Conservation (phyloP, 2,113 vertebrate genomes). For the Notothenia rossii region DNA sequence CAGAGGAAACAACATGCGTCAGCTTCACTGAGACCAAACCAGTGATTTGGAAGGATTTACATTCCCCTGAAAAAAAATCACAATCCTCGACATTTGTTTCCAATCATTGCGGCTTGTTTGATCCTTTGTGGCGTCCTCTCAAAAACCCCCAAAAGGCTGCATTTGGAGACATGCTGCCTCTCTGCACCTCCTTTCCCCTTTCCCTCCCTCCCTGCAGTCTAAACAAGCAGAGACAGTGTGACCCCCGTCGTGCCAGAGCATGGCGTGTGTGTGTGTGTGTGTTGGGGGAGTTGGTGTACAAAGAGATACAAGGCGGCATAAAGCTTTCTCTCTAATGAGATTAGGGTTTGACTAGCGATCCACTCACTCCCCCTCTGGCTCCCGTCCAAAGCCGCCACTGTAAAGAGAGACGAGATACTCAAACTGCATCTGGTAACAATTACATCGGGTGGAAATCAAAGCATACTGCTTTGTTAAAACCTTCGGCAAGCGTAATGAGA, state of each 20-base stretch:
- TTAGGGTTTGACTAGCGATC: slow-evolving; percentile 80
- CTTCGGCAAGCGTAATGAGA: slow-evolving; percentile 76
- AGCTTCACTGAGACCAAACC: slow-evolving; percentile 18
- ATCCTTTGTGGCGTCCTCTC: slow-evolving; percentile 53
- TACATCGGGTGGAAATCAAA: slow-evolving; percentile 80
- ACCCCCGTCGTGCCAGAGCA: slow-evolving; percentile 44
- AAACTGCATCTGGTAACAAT: slow-evolving; percentile 86
- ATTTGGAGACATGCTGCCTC: slow-evolving; percentile 53
- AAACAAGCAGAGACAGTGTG: slow-evolving; percentile 68
- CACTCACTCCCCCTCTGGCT: slow-evolving; percentile 79
- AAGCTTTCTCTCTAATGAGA: slow-evolving; percentile 84
- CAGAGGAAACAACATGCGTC: slow-evolving; percentile 8
- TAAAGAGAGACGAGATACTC: slow-evolving; percentile 80
- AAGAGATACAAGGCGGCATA: slow-evolving; percentile 78
- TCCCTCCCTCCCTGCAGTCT: slow-evolving; percentile 48
- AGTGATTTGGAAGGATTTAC: slow-evolving; percentile 47
- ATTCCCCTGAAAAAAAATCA: slow-evolving; percentile 46
- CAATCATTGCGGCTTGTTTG: slow-evolving; percentile 63
- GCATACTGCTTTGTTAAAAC: slow-evolving; percentile 77
- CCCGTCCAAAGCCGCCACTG: slow-evolving; percentile 76
- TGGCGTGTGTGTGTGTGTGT: slow-evolving; percentile 7
- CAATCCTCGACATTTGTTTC: slow-evolving; percentile 73
- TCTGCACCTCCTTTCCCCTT: slow-evolving; percentile 38
- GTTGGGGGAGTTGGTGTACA: slow-evolving; percentile 65
- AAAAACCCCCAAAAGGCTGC: slow-evolving; percentile 52